phyloP scores from a whole-genome alignment of 2,888 invertebrate species.

The Galerucella nymphaeae region DNA sequence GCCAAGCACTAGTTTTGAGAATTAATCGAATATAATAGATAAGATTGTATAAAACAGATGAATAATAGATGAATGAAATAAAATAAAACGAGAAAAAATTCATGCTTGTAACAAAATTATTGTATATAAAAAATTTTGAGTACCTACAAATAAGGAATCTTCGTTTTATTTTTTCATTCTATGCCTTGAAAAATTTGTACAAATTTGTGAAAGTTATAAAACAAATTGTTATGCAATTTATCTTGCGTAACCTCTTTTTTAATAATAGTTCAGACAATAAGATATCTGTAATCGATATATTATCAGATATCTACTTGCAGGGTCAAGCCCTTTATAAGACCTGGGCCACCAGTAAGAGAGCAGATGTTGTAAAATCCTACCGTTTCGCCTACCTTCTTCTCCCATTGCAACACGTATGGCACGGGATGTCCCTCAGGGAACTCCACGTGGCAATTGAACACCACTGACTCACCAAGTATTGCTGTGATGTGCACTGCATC shows the following conservation, averaged over 20 bases:
- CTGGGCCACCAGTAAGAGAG: conserved; percentile 60
- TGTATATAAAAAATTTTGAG: too few relatives aligned
- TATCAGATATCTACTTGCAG: conserved; percentile 28
- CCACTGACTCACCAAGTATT: conserved; percentile 95
- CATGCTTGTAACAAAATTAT: too few relatives aligned
- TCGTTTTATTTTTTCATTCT: too few relatives aligned
- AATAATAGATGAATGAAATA: too few relatives aligned
- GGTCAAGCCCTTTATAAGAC: conserved; percentile 31
- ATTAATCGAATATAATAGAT: too few relatives aligned
- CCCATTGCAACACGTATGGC: conserved; percentile 98
- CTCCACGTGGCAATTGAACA: conserved; percentile 98
- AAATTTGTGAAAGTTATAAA: neutral
- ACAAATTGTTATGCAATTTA: conserved; percentile 27
- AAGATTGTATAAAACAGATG: too few relatives aligned
- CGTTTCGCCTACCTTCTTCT: conserved; percentile 98
- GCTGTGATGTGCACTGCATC: conserved; percentile 98
- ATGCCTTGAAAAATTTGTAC: too few relatives aligned
- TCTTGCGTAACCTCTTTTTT: conserved; percentile 29
- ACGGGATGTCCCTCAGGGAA: conserved; percentile 95
- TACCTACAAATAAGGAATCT: too few relatives aligned
- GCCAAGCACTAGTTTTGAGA: too few relatives aligned
- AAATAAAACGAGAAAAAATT: too few relatives aligned
- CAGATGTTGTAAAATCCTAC: conserved; percentile 80
- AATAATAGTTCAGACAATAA: neutral
- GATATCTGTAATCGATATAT: neutral